phyloP scores from a whole-genome alignment of 2,888 invertebrate genomes.

The Pristionchus japonicus region DNA sequence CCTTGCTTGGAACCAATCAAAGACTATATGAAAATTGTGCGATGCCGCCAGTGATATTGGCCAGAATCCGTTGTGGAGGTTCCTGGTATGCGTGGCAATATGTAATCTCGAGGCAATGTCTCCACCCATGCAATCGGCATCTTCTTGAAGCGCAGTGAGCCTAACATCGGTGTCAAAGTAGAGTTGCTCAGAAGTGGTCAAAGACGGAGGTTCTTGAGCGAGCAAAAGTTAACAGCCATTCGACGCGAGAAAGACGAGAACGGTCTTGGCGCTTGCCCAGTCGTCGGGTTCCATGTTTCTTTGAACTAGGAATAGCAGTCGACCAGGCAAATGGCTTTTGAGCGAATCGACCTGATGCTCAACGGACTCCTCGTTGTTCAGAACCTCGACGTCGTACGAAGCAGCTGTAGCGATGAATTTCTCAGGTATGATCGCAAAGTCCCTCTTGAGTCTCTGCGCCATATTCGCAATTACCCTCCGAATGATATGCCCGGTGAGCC shows the following conservation, averaged over 20 bases:
- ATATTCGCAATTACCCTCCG: background rate
- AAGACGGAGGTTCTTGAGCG: background rate
- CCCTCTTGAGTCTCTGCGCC: background rate
- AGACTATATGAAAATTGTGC: background rate
- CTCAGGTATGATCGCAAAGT: background rate
- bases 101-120: background rate
- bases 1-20: background rate
- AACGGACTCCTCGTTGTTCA: background rate
- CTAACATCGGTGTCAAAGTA: background rate
- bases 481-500: background rate
- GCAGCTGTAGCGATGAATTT: background rate
- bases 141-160: background rate
- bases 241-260: background rate
- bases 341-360: background rate
- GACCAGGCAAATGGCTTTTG: background rate
- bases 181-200: background rate
- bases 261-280: background rate
- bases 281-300: background rate
- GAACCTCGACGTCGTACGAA: background rate
- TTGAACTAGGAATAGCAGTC: background rate
- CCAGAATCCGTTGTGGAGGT: background rate
- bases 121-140: background rate
- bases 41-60: background rate
- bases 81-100: background rate
- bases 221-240: background rate